Base-by-base conservation (phyloP, 2,888 invertebrate genomes). In the Synergus gifuensis region DNA sequence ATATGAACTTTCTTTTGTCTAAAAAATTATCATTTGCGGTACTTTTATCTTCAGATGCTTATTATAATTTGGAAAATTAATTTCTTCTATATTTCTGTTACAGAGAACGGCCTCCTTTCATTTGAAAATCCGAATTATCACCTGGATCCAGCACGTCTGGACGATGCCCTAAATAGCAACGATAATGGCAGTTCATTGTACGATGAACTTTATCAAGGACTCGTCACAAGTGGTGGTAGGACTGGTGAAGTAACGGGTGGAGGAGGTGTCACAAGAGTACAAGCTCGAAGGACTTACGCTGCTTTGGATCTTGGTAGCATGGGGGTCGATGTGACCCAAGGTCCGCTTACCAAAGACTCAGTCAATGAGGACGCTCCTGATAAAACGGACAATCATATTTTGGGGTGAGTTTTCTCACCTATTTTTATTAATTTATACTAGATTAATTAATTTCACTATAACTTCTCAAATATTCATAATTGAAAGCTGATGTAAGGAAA, bases 81-180 rank as follows among this genome's bases (percentile, higher is more conserved):
- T 28, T 22, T 66, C 7, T 66, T 4, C 18, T 66, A n/a, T 66
- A 16, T 36, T 54, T 36, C 4, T 73, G 40, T 94, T 93, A 64
- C 95, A 97, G 97, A 97, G 94, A 97, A 97, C 94, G 97, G 97
- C 92, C 95, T 97, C 85, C 94, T 97, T 91, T 97, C 97, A 89
- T 98, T 97, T 93, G 97, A 97, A 93, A 98, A 98, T 92, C 97
- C 98, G 42, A 98, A 98, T 93, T 98, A 98, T 93, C 97, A 96
- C 90, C 93, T 97, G 93, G 96, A 96, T 91, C 96, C 96, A 81
- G 94, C 95, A 67, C 94, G 96, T 9, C 94, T 97, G 89, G 96
- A 96, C 93, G 96, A 96, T 88, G 96, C 96, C 76, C 94, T 95
- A 88, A 95, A 95, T 91, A 95, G 94, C 86, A 95, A 95, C 92